phyloP scores from a whole-genome alignment of 1,140 invertebrate species.

The Rhyacophila brunnea region DNA sequence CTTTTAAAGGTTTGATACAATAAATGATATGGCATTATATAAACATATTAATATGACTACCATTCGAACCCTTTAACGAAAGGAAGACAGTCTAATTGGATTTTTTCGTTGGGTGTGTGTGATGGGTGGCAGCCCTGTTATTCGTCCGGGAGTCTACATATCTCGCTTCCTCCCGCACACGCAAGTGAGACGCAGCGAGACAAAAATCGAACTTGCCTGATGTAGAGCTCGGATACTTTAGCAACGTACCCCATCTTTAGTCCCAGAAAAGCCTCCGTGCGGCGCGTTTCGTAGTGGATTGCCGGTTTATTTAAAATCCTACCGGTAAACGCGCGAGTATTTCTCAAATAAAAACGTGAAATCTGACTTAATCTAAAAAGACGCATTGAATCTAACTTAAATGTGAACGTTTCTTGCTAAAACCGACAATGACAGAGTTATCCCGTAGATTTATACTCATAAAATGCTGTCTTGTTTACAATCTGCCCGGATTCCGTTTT shows the following conservation, averaged over 20 bases:
- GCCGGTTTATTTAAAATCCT: neutral
- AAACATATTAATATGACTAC: neutral
- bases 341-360: too few relatives aligned
- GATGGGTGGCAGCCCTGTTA: conserved; percentile 6
- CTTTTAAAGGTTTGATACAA: conserved; percentile 2
- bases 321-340: too few relatives aligned
- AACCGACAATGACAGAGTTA: neutral
- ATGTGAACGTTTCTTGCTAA: too few relatives aligned
- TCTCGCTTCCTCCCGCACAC: conserved; percentile 1
- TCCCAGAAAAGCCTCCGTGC: neutral
- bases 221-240: neutral
- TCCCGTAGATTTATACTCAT: neutral
- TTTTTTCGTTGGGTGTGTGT: neutral
- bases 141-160: conserved; percentile 6
- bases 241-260: neutral
- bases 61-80: neutral
- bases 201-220: conserved; percentile 14
- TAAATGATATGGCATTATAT: neutral
- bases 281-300: neutral
- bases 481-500: conserved; percentile 4
- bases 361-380: too few relatives aligned
- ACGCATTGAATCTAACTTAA: too few relatives aligned
- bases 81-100: neutral
- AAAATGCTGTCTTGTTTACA: conserved; percentile 15
- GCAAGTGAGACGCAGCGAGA: conserved; percentile 12